Percentiles rank a stretch among this genome's conserved stretches.
Conservation (phyloP, 1,140 invertebrate species). For the Dolichoris vasculosae region DNA sequence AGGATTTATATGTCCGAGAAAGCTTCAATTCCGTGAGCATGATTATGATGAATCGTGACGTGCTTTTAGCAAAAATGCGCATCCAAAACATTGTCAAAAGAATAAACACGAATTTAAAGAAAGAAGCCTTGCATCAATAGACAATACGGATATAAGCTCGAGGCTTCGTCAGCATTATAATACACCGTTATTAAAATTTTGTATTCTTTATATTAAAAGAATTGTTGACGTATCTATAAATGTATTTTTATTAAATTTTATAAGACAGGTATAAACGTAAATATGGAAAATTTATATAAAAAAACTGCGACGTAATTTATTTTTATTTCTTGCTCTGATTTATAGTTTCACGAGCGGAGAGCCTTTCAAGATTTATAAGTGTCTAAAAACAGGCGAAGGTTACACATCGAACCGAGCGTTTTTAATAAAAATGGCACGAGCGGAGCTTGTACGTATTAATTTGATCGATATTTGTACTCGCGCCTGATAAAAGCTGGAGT, state of each 20-base stretch:
- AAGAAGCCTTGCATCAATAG: neutral
- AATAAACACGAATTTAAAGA: neutral
- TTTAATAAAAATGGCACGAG: neutral
- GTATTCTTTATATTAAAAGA: neutral
- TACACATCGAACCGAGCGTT: neutral
- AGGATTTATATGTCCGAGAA: conserved; percentile 19
- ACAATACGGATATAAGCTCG: neutral
- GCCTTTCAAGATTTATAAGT: neutral
- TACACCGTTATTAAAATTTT: neutral
- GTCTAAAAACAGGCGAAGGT: neutral
- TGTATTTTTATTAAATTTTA: neutral
- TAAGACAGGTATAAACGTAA: neutral
- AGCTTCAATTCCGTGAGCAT: conserved; percentile 7
- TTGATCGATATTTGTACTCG: no score
- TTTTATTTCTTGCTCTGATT: neutral
- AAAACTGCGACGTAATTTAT: neutral
- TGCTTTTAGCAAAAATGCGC: neutral
- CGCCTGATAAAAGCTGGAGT: no score
- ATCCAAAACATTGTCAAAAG: neutral
- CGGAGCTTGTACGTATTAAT: no score
- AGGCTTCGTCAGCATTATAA: neutral
- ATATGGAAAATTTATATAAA: neutral
- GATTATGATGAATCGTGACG: conserved; percentile 38
- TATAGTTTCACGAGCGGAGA: neutral
- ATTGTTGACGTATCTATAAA: neutral